Base-by-base conservation (phyloP, 2,113 vertebrate species). In the Mustelus asterias region DNA sequence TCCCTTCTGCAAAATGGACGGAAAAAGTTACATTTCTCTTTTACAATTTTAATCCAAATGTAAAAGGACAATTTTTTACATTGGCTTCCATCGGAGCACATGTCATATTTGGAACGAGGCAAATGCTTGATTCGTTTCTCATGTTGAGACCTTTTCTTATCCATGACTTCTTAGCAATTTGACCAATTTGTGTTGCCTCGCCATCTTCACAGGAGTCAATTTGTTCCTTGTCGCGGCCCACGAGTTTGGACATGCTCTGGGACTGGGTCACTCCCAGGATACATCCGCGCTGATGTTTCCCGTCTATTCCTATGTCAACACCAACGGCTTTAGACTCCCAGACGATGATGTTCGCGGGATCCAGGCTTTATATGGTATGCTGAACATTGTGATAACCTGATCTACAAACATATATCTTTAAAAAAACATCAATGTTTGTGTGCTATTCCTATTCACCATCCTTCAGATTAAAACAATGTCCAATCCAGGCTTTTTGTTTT, bases 241-340 rank as follows among this genome's bases (percentile, higher is more conserved):
- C 11, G 98, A 98, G 96, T 96, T 98, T 96, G 98, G 98, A 88
- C 98, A 98, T 9, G 97, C 98, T 95, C 97, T 98, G 0, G 98
- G 98, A 18, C 96, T 98, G 96, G 98, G 98, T 89, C 98, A 98
- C 97, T 98, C 98, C 1, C 98, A 97, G 0, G 98, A 98, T 95
- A 97, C 97, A 96, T 98, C 98, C 0, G 98, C 98, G 24, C 98
- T 98, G 96, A 98, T 98, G 98, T 98, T 97, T 72, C 98, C 98
- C 29, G 98, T 97, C 97, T 98, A 98, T 96, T 98, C 98, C 96
- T 98, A 98, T 97, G 98, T 98, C 97, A 98, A 98, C 96, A 98
- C 97, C 1, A 97, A 98, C 96, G 97, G 97, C 96, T 98, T 98
- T 97, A 98, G 97, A 96, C 97, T 98, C 97, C 98, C 98, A 97